Base-by-base conservation (phyloP, 2,888 invertebrate species). In the Plagodis pulveraria region DNA sequence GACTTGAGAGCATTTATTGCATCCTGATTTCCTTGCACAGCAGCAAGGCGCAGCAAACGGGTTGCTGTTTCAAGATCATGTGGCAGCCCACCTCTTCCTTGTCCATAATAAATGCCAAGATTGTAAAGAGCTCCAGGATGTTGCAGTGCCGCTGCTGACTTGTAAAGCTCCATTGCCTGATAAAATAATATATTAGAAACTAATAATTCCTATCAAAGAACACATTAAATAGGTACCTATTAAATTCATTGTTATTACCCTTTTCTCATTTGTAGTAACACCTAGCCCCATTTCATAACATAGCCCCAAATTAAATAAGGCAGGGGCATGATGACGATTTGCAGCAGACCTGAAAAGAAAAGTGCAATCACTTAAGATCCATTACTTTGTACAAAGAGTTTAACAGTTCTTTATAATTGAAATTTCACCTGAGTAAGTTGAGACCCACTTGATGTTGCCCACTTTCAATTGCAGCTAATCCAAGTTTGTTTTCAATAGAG, bases 211-310 rank as follows among this genome's bases (percentile, higher is more conserved):
- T 22, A 22, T 22, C 2, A 22, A 22, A 22, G 22, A 22, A 22
- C 22, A 22, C 22, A 22, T 22, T 22, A 22, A 22, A 22, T 22
- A 22, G 22, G 22, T 22, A 22, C 22, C 22, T 22, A 22, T 38
- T 38, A 38, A 9, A 38, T 9, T 70, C 74, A 22, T 22, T 22
- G 36, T 6, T 40, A 40, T 81, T 82, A 95, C 95, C 85, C 93
- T 91, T 77, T 87, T 88, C 62, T 94, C 89, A 87, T 95, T 93
- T 62, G 89, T 85, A 42, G 86, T 78, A 4, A 95, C 94, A 58
- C 96, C 96, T 56, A 94, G 80, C 0, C 96, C 96, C 71, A 93
- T 86, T 80, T 96, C 96, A 80, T 95, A 94, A 74, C 96, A 96
- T 35, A 96, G 75, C 1, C 94, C 96, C 63, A 96, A 86, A 77